phyloP scores from a whole-genome alignment of 2,888 invertebrate species.

The Coelopa pilipes region DNA sequence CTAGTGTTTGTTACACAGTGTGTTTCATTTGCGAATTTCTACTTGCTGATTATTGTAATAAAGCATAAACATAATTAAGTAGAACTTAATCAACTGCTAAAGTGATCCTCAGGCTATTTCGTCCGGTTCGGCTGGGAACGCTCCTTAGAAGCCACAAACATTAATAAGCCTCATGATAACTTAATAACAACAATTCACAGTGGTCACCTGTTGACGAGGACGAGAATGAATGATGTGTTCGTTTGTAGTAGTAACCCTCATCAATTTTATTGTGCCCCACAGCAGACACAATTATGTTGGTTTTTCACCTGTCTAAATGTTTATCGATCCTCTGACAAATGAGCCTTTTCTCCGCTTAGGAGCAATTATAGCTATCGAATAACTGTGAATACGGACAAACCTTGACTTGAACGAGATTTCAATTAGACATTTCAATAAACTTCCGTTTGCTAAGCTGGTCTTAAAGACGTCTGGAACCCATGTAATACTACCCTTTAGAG shows the following conservation, averaged over 20 bases:
- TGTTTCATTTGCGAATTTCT: too few relatives aligned
- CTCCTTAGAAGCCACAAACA: background rate
- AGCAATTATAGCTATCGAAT: conserved; percentile 60
- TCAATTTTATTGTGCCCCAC: conserved; percentile 38
- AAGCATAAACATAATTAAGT: too few relatives aligned
- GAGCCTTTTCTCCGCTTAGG: conserved; percentile 50
- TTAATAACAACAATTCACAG: conserved; percentile 59
- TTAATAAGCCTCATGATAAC: conserved; percentile 54
- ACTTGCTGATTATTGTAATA: too few relatives aligned
- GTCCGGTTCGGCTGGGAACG: too few relatives aligned
- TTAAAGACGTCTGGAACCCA: too few relatives aligned
- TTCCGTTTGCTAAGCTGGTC: too few relatives aligned
- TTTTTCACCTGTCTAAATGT: conserved; percentile 59
- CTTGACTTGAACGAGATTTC: too few relatives aligned
- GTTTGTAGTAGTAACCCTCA: conserved; percentile 40
- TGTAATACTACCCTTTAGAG: too few relatives aligned
- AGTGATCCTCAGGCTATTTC: too few relatives aligned
- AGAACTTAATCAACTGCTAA: too few relatives aligned
- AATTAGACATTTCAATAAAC: too few relatives aligned
- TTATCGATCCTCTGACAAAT: conserved; percentile 62
- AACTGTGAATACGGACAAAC: conserved; percentile 45
- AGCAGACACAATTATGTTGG: conserved; percentile 51
- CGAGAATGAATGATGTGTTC: background rate
- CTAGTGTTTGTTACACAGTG: too few relatives aligned
- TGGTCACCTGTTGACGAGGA: conserved; percentile 57